A percentile compares a stretch with the other conserved stretches of the same genome.
These are phyloP conservation scores for Elysia crispata DNA, from an alignment of 2,888 invertebrate genomes.

Conservation along the genomic window DNA sequence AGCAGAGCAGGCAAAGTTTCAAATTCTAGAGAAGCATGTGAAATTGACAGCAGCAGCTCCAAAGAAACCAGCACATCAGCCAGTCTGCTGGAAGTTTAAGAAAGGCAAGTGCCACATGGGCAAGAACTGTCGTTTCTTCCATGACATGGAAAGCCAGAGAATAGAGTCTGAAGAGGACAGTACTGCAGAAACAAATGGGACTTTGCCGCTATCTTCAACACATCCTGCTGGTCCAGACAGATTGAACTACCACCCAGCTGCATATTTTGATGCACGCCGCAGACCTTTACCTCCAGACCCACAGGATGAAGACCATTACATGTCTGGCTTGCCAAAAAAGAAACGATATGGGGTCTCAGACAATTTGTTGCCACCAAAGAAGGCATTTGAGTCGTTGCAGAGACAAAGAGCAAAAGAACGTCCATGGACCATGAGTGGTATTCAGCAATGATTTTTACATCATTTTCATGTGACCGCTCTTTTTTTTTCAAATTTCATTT, in stretches of 20 bases:
- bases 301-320: conserved; percentile 74
- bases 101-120: conserved; percentile 92
- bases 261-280: conserved; percentile 42
- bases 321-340: conserved; percentile 80
- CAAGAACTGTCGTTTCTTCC: conserved; percentile 92
- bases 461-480: background rate
- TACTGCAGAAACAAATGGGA: background rate
- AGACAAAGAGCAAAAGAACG: conserved; percentile 67
- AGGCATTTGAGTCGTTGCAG: conserved; percentile 83
- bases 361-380: conserved; percentile 88
- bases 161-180: conserved; percentile 27
- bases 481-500: background rate
- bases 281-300: conserved; percentile 48
- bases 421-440: conserved; percentile 68
- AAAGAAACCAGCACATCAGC: conserved; percentile 85
- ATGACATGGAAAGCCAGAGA: conserved; percentile 80
- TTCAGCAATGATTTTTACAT: background rate
- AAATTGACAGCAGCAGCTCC: conserved; percentile 85
- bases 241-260: conserved; percentile 45
- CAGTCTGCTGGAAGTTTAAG: conserved; percentile 93
- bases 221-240: background rate
- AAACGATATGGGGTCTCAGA: conserved; percentile 89
- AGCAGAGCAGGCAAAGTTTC: conserved; percentile 90
- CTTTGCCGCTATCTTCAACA: too few relatives aligned
- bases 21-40: conserved; percentile 92